phyloP scores from a whole-genome alignment of 2,888 invertebrate genomes.

The Cosmorhoe ocellata region DNA sequence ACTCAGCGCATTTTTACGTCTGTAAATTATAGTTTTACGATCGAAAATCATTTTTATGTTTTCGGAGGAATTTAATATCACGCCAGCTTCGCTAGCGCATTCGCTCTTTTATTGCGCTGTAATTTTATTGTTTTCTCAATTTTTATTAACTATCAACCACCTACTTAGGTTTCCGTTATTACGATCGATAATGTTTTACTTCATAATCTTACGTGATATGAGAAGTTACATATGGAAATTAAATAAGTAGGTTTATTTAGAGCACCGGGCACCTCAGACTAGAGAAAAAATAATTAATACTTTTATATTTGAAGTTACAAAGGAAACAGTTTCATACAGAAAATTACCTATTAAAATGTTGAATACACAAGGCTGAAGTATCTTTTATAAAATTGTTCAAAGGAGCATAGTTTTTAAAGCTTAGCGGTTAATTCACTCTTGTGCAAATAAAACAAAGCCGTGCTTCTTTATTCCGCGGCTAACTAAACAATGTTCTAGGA shows the following conservation, averaged over 20 bases:
- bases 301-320: constrained; percentile 42
- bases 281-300: constrained; percentile 3
- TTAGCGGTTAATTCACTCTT: constrained; percentile 66
- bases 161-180: constrained; percentile 63
- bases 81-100: constrained; percentile 78
- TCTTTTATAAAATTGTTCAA: constrained; percentile 62
- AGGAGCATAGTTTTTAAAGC: constrained; percentile 66
- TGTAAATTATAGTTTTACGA: constrained; percentile 83
- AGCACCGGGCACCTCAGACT: constrained; percentile 9
- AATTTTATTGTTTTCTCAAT: constrained; percentile 83
- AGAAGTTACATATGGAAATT: too few relatives aligned
- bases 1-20: constrained; percentile 81
- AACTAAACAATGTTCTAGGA: constrained; percentile 22
- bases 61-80: constrained; percentile 82
- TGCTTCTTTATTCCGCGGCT: constrained; percentile 34
- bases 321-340: constrained; percentile 50
- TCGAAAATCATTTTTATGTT: constrained; percentile 83
- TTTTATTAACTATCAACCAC: constrained; percentile 81
- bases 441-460: constrained; percentile 49
- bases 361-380: constrained; percentile 50
- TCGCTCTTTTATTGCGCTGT: constrained; percentile 80
- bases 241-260: constrained; percentile 12
- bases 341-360: constrained; percentile 56
- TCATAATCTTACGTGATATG: constrained; percentile 33
- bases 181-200: constrained; percentile 58